phyloP scores from a whole-genome alignment of 1,140 invertebrate species.

The Brachionus paranguensis region DNA sequence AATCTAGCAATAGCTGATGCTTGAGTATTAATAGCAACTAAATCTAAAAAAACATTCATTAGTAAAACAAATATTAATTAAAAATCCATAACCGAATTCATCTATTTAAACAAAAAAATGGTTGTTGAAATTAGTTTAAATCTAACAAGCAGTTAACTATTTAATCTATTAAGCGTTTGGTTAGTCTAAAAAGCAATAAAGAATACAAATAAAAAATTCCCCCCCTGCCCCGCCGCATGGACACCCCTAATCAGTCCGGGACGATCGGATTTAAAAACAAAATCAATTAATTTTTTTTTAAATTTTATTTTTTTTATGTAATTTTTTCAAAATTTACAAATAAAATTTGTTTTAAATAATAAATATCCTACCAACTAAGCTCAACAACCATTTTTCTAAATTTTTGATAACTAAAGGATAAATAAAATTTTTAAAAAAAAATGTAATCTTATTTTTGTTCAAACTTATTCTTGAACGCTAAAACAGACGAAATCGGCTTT shows the following conservation, averaged over 20 bases:
- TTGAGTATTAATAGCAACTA: slow-evolving; percentile 9
- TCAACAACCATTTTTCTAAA: slow-evolving; percentile 26
- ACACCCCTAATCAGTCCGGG: background rate
- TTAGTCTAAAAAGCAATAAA: slow-evolving; percentile 6
- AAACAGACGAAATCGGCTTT: slow-evolving; percentile 33
- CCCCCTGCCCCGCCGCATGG: background rate
- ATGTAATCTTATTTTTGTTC: slow-evolving; percentile 15
- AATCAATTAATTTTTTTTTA: background rate
- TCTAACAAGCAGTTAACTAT: background rate
- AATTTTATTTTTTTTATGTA: background rate
- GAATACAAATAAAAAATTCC: background rate
- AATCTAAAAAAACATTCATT: slow-evolving; percentile 35
- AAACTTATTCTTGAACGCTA: slow-evolving; percentile 29
- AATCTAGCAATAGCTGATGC: slow-evolving; percentile 27
- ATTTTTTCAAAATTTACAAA: slow-evolving; percentile 10
- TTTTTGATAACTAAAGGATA: slow-evolving; percentile 8
- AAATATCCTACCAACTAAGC: slow-evolving; percentile 10
- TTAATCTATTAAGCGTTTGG: background rate
- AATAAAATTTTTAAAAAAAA: background rate
- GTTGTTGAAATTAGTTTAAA: slow-evolving; percentile 34
- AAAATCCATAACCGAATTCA: background rate
- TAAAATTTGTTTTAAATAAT: background rate
- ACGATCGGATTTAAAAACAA: background rate
- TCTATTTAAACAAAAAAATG: background rate
- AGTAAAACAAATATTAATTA: background rate